Evolutionary conservation across 1,140 invertebrate genomes (phyloP).

Genomic region (Himalopsyche phryganea): DNA sequence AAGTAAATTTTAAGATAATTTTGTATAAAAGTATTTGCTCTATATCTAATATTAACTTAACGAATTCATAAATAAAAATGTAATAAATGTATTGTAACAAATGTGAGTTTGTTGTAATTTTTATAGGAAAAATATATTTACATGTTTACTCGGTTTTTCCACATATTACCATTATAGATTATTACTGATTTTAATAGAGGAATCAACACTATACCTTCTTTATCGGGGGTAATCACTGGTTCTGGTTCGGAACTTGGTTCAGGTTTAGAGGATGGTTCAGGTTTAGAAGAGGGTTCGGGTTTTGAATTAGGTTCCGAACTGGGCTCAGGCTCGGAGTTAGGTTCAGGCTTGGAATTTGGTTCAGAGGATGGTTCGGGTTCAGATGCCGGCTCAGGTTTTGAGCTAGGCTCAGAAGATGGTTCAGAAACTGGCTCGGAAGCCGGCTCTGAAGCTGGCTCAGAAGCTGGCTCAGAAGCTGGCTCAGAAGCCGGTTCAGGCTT

Average conservation of each 20-base stretch:
- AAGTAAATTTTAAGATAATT: too few relatives aligned
- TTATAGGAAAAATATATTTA: too few relatives aligned
- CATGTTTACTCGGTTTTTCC: too few relatives aligned
- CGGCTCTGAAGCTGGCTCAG: slow-evolving; percentile 41
- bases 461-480: slow-evolving; percentile 36
- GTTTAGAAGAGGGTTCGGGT: slow-evolving; percentile 44
- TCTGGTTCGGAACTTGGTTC: slow-evolving; percentile 36
- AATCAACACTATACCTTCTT: slow-evolving; percentile 20
- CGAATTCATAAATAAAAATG: too few relatives aligned
- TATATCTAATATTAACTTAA: too few relatives aligned
- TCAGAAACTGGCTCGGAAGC: slow-evolving; percentile 34
- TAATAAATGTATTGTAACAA: too few relatives aligned
- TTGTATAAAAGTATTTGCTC: too few relatives aligned
- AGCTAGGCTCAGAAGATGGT: slow-evolving; percentile 42
- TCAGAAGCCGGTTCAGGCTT: slow-evolving; percentile 37
- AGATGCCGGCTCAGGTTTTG: slow-evolving; percentile 37
- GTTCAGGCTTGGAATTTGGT: slow-evolving; percentile 41
- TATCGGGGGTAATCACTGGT: slow-evolving; percentile 14
- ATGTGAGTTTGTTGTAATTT: too few relatives aligned
- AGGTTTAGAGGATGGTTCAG: slow-evolving; percentile 36
- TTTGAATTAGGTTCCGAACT: slow-evolving; percentile 41
- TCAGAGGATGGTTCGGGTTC: slow-evolving; percentile 38
- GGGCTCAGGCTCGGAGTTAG: slow-evolving; percentile 42
- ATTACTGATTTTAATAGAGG: background rate
- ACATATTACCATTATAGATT: background rate